Percentiles rank a stretch among this genome's conserved stretches.
Evolutionary conservation across 1,140 invertebrate genomes (phyloP).

Genomic region (Drosophila ohnishii): DNA sequence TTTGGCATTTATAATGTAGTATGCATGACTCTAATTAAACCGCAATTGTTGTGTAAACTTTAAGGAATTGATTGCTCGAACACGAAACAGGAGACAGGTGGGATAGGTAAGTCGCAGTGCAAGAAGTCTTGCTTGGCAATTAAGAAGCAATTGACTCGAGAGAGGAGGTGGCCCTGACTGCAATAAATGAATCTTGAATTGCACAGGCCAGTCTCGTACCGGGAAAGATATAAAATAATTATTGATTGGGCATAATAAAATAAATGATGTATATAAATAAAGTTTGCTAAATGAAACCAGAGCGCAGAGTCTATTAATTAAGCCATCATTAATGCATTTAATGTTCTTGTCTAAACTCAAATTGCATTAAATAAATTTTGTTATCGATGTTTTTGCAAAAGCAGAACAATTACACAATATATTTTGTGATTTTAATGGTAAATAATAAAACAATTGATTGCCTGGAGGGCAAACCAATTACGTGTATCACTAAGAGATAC

Average conservation of each 20-base stretch:
- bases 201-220: neutral
- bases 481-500: neutral
- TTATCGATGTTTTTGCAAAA: neutral
- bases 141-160: constrained; percentile 41
- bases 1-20: constrained; percentile 41
- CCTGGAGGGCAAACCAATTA: neutral
- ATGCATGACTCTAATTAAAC: constrained; percentile 67
- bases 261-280: constrained; percentile 5
- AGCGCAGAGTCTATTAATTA: constrained; percentile 9
- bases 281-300: constrained; percentile 6
- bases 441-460: neutral
- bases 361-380: constrained; percentile 7
- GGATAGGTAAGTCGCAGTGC: constrained; percentile 3
- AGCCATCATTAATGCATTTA: constrained; percentile 12
- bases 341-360: neutral
- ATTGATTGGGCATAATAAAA: constrained; percentile 26
- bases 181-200: constrained; percentile 28
- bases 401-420: neutral
- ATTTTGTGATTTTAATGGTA: neutral
- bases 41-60: constrained; percentile 63
- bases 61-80: constrained; percentile 56
- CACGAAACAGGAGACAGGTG: constrained; percentile 34
- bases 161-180: constrained; percentile 8
- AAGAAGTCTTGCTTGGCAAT: constrained; percentile 36
- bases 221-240: constrained; percentile 5